A percentile compares a stretch with the other conserved stretches of the same genome.
Conservation (phyloP, 2,113 vertebrate genomes). For the Tyto alba region DNA sequence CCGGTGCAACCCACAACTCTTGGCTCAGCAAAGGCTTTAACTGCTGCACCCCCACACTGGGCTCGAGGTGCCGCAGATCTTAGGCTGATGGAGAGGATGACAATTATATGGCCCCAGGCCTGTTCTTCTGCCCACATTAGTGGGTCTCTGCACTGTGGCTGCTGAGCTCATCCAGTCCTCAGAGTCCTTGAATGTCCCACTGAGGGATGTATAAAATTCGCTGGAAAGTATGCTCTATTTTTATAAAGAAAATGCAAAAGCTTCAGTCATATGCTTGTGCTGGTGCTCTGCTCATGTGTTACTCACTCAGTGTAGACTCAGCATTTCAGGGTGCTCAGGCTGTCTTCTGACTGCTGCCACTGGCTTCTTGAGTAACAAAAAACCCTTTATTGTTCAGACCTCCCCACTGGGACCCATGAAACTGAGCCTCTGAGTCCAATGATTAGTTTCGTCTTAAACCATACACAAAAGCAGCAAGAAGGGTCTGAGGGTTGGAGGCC, state of each 20-base stretch:
- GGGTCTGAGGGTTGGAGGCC: not conserved
- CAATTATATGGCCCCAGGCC: not conserved
- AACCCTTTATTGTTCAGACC: not conserved
- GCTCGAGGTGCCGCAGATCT: not conserved
- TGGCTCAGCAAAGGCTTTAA: not conserved
- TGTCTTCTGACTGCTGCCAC: not conserved
- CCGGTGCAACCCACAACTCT: not conserved
- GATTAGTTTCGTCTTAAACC: not conserved
- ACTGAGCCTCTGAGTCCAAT: not conserved
- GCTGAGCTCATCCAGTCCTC: not conserved
- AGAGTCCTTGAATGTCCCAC: not conserved
- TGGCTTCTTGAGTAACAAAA: not conserved
- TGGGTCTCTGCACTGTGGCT: not conserved
- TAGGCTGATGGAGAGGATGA: not conserved
- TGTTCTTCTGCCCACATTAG: not conserved
- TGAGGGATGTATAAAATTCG: not conserved
- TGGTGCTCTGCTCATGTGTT: not conserved
- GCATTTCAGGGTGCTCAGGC: not conserved
- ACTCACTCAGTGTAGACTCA: rapidly evolving
- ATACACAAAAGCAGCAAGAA: not conserved
- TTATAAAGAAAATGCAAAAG: not conserved
- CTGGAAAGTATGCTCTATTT: not conserved
- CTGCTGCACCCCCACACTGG: not conserved
- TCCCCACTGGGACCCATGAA: not conserved
- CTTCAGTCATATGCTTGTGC: not conserved